Base-by-base conservation (phyloP, 2,113 vertebrate species). In the Sphaerodactylus townsendi region DNA sequence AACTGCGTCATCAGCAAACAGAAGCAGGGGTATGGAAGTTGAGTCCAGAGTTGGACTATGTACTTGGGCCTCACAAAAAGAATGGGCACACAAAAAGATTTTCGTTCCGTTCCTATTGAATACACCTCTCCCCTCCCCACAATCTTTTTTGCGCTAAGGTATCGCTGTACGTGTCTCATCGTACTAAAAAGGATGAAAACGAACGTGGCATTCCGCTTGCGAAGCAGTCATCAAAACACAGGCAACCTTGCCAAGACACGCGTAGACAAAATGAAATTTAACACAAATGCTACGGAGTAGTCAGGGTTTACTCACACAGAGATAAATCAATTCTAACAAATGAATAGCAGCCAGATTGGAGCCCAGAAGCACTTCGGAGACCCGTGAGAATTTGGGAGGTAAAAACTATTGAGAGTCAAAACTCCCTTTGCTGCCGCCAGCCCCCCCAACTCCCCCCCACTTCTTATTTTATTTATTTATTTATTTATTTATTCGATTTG, bases 141-240 rank as follows among this genome's bases (percentile, higher is more conserved):
- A 44, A 79, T 23, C 53, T 48, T 25, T n/a, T 71, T 59, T 50
- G 73, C 33, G 37, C 89, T 79, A 44, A 87, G 69, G 81, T 25
- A 83, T 64, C 85, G 86, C 41, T 33, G 85, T 62, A 88, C 78
- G 39, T 44, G 19, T 50, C 79, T 85, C 9, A 62, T 44, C 39
- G 10, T 14, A 71, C 37, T 17, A 59, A 23, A 62, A 84, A 70
- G 53, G 8, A 56, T 5, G 25, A 53, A 46, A n/a, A 15, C 21
- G 35, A n/a, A 23, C 14, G 2, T 5, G 1, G 39, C 2, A 4
- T 5, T 30, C 4, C 37, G 78, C 53, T 72, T 81, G 62, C 65
- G 9, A 85, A 83, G 59, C 50, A 79, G 46, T 85, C 83, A 17
- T 80, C 41, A 84, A 86, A 89, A 90, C 70, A 70, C 10, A 66